Base-by-base conservation (phyloP, 2,888 invertebrate genomes). In the Phania funesta region DNA sequence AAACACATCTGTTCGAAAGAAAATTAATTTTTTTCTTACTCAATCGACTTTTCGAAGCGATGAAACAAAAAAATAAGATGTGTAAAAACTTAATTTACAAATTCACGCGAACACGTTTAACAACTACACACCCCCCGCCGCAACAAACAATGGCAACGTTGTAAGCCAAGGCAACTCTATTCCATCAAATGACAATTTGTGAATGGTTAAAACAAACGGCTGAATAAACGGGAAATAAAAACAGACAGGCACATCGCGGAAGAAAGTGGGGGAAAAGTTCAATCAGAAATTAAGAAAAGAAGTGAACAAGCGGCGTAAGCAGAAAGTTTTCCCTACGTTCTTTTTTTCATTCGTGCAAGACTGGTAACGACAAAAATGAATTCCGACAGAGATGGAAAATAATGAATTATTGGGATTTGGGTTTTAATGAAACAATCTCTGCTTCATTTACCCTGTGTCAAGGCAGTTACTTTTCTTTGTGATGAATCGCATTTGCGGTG, bases 221-320 rank as follows among this genome's bases (percentile, higher is more conserved):
- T 60, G 60, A 54, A 64, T 32, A 58, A 60, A 56, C 64, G 56
- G 74, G 35, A 82, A 75, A 75, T 65, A 75, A 67, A 78, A 82
- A 64, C 24, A 70, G 82, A 78, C 82, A 70, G 82, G 75, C 82
- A 78, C 6, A 62, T 73, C 50, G 76, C 80, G 56, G 67, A 50
- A 32, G 48, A 67, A 79, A 60, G 18, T 18, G 20, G 18, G 11
- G 71, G 46, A 79, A 77, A 83, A 83, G 83, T 83, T 83, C 83
- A 83, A 83, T 83, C 83, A 83, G 76, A 83, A 83, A 83, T 83
- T 83, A 83, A 83, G 80, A 83, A 83, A 83, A 76, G 75, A 83
- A 83, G 78, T 82, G 74, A 82, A 82, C 82, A 82, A 58, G 82
- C 82, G 82, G 78, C 82, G 75, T 78, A 70, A 82, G 78, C 82